phyloP scores from a whole-genome alignment of 2,797 vertebrate genomes.

The Phoxinus dragarum region DNA sequence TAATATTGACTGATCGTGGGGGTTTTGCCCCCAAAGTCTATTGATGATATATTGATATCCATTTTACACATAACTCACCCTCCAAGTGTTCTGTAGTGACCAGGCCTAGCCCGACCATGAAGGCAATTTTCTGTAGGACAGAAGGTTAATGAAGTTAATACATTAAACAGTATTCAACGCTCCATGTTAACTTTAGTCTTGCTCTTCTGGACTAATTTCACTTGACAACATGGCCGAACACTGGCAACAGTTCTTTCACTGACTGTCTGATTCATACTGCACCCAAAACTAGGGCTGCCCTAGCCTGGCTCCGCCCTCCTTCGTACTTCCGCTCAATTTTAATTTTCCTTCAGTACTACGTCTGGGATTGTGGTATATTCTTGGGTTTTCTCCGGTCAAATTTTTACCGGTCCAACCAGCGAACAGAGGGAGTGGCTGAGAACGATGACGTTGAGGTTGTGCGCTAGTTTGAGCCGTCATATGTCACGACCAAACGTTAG shows the following conservation, averaged over 20 bases:
- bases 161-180: neutral
- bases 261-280: neutral
- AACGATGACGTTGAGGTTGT: too few species aligned
- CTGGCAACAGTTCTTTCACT: neutral
- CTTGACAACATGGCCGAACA: neutral
- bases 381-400: too few species aligned
- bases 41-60: neutral
- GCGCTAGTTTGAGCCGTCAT: too few species aligned
- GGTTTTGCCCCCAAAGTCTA: neutral
- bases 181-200: neutral
- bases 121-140: constrained; percentile 90
- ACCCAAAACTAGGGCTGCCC: neutral
- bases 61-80: constrained; percentile 78
- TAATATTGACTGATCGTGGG: neutral
- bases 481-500: too few species aligned
- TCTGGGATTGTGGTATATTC: too few species aligned
- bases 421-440: too few species aligned
- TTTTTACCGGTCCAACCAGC: too few species aligned
- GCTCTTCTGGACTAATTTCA: neutral
- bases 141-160: neutral
- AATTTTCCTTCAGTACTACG: too few species aligned
- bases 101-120: constrained; percentile 96
- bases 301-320: too few species aligned
- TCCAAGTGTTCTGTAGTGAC: constrained; percentile 95
- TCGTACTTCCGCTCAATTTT: too few species aligned